Percentiles rank a stretch among this genome's conserved stretches.
These are phyloP conservation scores for Macrosiphum euphorbiae DNA, from an alignment of 2,888 invertebrate species.

Conservation along the genomic window DNA sequence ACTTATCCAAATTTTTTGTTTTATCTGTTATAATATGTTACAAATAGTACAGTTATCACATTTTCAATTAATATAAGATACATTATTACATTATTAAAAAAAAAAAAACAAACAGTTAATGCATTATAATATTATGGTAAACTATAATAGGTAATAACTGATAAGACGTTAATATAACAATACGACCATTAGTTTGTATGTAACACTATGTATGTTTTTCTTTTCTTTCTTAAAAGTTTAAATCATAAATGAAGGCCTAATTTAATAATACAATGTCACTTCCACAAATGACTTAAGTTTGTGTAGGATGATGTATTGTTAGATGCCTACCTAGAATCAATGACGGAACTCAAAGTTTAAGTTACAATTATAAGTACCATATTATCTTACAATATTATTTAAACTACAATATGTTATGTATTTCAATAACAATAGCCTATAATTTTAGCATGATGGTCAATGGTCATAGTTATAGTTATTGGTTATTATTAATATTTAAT, in stretches of 20 bases:
- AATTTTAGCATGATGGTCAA: neutral
- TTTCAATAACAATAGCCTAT: neutral
- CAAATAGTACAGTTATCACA: too few relatives aligned
- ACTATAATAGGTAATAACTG: neutral
- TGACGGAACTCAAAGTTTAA: neutral
- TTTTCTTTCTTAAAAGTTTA: neutral
- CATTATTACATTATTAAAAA: too few relatives aligned
- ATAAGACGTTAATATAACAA: neutral
- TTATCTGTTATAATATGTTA: too few relatives aligned
- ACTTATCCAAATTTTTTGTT: too few relatives aligned
- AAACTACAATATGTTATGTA: neutral
- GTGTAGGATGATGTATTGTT: constrained; percentile 17
- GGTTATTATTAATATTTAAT: neutral
- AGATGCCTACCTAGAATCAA: constrained; percentile 28
- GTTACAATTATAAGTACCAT: neutral
- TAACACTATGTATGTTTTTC: neutral
- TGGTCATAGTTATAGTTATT: neutral
- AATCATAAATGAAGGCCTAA: neutral
- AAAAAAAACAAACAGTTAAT: neutral
- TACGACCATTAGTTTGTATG: neutral
- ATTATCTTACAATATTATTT: neutral
- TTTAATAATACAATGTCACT: neutral
- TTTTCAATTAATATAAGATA: too few relatives aligned
- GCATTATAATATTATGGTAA: neutral
- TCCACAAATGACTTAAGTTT: neutral